These are phyloP conservation scores for Mustela lutreola DNA, from an alignment of 2,113 vertebrate species.

Conservation along the genomic window DNA sequence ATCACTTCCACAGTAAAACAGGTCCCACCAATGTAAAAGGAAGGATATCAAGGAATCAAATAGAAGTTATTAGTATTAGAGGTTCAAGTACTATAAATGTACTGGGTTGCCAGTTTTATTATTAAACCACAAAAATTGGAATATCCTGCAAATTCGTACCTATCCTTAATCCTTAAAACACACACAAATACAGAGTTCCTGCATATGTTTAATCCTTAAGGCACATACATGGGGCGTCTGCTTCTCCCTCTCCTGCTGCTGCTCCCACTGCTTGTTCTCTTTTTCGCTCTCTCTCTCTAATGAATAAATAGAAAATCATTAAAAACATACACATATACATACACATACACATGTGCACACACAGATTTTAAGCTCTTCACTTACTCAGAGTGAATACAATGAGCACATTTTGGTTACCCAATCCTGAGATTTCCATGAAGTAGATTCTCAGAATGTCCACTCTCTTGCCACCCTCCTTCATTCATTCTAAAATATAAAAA, in stretches of 20 bases:
- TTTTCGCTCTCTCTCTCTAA: neutral
- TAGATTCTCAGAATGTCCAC: neutral
- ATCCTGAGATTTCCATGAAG: neutral
- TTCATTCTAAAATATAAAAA: neutral
- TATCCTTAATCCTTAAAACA: neutral
- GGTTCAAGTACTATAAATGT: neutral
- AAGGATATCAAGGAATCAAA: neutral
- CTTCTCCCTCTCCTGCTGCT: neutral
- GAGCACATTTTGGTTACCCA: neutral
- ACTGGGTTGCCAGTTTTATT: neutral
- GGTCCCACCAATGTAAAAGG: neutral
- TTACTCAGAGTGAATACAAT: neutral
- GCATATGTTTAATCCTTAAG: constrained; percentile 5
- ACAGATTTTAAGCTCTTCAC: neutral
- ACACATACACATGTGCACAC: neutral
- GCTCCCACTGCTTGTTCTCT: neutral
- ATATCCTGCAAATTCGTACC: neutral
- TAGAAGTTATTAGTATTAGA: neutral
- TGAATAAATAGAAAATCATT: neutral
- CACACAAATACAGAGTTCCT: neutral
- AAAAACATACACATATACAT: neutral
- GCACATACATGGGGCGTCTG: neutral
- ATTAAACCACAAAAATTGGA: neutral
- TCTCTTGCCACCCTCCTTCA: neutral
- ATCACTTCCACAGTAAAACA: neutral